Conservation (phyloP, 2,113 vertebrate species). For the Eleginops maclovinus region DNA sequence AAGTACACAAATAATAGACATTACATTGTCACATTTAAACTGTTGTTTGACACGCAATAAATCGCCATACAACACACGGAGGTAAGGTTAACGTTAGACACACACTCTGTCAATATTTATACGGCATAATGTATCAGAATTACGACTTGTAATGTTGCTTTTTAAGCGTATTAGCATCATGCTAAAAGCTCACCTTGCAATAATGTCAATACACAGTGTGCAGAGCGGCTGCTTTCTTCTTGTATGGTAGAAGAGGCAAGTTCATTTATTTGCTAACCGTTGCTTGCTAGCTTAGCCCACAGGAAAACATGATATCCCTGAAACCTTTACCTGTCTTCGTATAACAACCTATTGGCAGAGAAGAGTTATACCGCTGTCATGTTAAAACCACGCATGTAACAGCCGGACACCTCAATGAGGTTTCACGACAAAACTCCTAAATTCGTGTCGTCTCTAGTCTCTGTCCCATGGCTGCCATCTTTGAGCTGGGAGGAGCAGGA, state of each 20-base stretch:
- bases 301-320: constrained; percentile 56
- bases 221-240: constrained; percentile 56
- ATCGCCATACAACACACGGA: neutral
- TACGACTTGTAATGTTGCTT: accelerated
- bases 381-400: constrained; percentile 14
- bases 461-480: constrained; percentile 73
- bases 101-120: neutral
- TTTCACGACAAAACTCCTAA: constrained; percentile 58
- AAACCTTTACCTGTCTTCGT: constrained; percentile 29
- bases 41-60: neutral
- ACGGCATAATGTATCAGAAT: neutral
- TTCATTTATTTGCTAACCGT: constrained; percentile 76
- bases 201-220: constrained; percentile 29
- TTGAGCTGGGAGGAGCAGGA: constrained; percentile 71
- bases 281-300: constrained; percentile 75
- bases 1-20: neutral
- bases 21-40: neutral
- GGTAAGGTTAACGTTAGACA: neutral
- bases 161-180: neutral
- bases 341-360: constrained; percentile 20
- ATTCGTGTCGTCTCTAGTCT: constrained; percentile 64
- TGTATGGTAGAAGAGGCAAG: constrained; percentile 45
- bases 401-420: neutral
- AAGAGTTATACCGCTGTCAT: constrained; percentile 8
- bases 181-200: constrained; percentile 46